A percentile compares a stretch with the other conserved stretches of the same genome.
These are phyloP conservation scores for Litoditis marina DNA, from an alignment of 2,888 invertebrate genomes.

Conservation along the genomic window DNA sequence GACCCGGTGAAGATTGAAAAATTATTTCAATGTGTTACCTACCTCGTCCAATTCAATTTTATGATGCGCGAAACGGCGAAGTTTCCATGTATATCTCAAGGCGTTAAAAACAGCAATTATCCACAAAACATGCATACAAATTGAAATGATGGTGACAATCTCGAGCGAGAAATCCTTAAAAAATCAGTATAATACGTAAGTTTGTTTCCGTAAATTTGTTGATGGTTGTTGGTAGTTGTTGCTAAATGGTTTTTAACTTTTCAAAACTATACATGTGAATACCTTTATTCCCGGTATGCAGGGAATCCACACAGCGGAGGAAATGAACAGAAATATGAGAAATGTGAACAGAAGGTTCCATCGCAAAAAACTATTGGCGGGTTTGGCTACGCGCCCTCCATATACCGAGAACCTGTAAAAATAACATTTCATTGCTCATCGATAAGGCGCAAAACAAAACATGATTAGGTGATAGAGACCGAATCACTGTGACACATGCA, in stretches of 20 bases:
- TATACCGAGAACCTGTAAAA: no score
- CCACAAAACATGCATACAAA: conserved; percentile 46
- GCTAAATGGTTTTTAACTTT: no score
- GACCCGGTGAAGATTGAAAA: no score
- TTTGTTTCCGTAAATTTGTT: no score
- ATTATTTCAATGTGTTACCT: background rate
- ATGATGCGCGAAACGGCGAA: conserved; percentile 37
- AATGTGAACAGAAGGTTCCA: conserved; percentile 56
- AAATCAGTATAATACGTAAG: background rate
- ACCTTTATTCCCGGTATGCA: conserved; percentile 39
- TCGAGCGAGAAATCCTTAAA: conserved; percentile 45
- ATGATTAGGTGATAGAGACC: no score
- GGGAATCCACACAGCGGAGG: conserved; percentile 52
- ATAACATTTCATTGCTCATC: no score
- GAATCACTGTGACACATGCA: no score
- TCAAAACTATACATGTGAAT: background rate
- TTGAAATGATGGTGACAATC: conserved; percentile 40
- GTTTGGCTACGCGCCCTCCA: conserved; percentile 44
- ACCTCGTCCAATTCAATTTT: conserved; percentile 38
- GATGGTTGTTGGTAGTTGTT: no score
- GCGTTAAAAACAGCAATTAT: conserved; percentile 46
- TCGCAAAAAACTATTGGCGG: conserved; percentile 46
- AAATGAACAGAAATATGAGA: conserved; percentile 46
- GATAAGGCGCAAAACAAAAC: no score
- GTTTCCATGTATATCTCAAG: conserved; percentile 38